Percentiles rank a stretch among this genome's conserved stretches.
phyloP scores from a whole-genome alignment of 2,888 invertebrate species.

The Anoncus sp. region DNA sequence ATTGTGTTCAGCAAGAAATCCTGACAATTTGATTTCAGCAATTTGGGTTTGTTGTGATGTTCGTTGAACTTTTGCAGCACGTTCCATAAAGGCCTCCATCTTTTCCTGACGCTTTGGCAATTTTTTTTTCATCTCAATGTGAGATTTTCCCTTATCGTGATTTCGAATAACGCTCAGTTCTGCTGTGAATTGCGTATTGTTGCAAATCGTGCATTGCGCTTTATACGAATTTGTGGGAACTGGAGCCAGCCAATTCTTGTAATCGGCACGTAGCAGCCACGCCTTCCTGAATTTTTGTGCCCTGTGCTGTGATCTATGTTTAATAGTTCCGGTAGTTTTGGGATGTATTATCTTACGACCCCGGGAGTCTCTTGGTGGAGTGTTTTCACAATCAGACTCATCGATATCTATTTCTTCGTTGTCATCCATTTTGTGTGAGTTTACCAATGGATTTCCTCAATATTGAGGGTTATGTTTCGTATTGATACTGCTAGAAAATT shows the following conservation, averaged over 20 bases:
- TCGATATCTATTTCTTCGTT: conserved; percentile 5
- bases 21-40: conserved; percentile 59
- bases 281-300: neutral
- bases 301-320: neutral
- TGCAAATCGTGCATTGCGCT: conserved; percentile 29
- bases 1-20: conserved; percentile 58
- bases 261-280: conserved; percentile 13
- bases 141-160: conserved; percentile 31
- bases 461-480: too few relatives aligned
- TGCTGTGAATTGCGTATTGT: conserved; percentile 25
- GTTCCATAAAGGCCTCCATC: too few relatives aligned
- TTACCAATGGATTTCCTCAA: neutral
- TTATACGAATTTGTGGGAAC: conserved; percentile 25
- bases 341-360: conserved; percentile 13
- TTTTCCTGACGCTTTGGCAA: too few relatives aligned
- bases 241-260: conserved; percentile 29
- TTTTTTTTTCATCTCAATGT: conserved; percentile 17
- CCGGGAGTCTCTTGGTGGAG: conserved; percentile 12
- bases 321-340: conserved; percentile 8
- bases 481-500: too few relatives aligned
- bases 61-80: too few relatives aligned
- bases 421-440: conserved; percentile 17
- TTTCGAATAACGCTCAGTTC: conserved; percentile 32
- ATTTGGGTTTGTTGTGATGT: too few relatives aligned
- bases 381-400: conserved; percentile 23